phyloP scores from a whole-genome alignment of 2,113 vertebrate species.

The Strigops habroptila region DNA sequence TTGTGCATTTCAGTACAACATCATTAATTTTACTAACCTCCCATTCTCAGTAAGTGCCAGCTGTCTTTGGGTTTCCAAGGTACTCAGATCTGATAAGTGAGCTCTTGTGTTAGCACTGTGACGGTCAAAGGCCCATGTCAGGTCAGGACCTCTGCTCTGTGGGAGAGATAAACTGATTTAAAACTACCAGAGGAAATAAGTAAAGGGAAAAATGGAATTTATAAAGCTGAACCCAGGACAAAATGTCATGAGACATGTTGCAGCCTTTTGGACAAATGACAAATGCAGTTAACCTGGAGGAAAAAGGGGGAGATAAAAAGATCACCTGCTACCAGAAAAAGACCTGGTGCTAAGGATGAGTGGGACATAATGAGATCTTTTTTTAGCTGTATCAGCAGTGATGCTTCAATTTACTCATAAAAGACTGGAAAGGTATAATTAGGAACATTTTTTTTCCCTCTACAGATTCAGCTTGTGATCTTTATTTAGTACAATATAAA shows the following conservation, averaged over 20 bases:
- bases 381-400: conserved; percentile 27
- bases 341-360: background rate
- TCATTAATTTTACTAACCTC: conserved; percentile 48
- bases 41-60: conserved; percentile 20
- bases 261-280: conserved; percentile 12
- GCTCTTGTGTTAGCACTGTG: conserved; percentile 16
- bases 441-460: background rate
- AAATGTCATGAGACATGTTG: conserved; percentile 56
- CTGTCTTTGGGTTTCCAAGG: conserved; percentile 20
- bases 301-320: conserved; percentile 17
- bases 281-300: conserved; percentile 24
- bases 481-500: conserved; percentile 26
- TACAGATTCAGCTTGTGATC: background rate
- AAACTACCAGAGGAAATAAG: conserved; percentile 52
- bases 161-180: conserved; percentile 63
- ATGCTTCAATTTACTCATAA: background rate
- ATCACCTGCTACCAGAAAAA: conserved; percentile 33
- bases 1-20: background rate
- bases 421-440: background rate
- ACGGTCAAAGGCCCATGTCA: conserved; percentile 61
- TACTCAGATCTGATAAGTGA: conserved; percentile 7
- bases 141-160: conserved; percentile 60
- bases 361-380: conserved; percentile 18
- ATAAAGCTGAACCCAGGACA: conserved; percentile 57
- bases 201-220: conserved; percentile 44